Evolutionary conservation across 2,797 vertebrate species (phyloP), one percentile per base, ranked within the genome.

Genomic region (Anguilla obscura): DNA sequence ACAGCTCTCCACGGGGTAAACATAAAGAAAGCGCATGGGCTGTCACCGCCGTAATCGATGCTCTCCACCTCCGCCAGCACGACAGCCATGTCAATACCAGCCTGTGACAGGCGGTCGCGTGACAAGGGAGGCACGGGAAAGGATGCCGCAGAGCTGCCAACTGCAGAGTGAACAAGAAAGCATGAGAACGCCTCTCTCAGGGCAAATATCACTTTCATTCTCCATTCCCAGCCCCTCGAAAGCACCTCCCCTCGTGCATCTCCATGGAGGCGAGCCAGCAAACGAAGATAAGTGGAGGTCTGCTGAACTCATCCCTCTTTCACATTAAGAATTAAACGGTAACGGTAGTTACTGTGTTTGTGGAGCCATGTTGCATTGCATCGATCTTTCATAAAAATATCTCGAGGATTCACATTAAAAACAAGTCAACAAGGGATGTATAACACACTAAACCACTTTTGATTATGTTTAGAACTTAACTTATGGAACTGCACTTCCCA

Each of bases 11-110:
- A 86, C 80, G 58, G 87, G 80, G 87, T 90, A 92, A 94, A 94
- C 91, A 93, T 93, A 94, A 90, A 89, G 91, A 88, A 36, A 89
- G 89, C 88, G 94, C 91, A 93, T 92, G 93, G 91, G 87, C 89
- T 88, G 80, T 86, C 87, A 87, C 14, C 71, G 54, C 66, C 60
- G 30, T 86, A 91, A 90, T 89, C 89, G 16, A 93, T 93, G 90
- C 36, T 30, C 87, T 90, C 89, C 89, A 88, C 8, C 3, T 83
- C 89, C 91, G 88, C 90, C 76, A 84, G 88, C 86, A 89, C 79
- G 84, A 74, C 87, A 54, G n/a, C 87, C 86, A 84, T 58, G 79
- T 92, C 91, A 88, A 92, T 89, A 87, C 27, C 6, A 90, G 90
- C 74, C 71, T 45, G 3, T 33, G 9, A 52, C 87, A 84, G 88